A percentile compares a stretch with the other conserved stretches of the same genome.
Evolutionary conservation across 2,888 invertebrate genomes (phyloP).

Genomic region (Thymelicus acteon): DNA sequence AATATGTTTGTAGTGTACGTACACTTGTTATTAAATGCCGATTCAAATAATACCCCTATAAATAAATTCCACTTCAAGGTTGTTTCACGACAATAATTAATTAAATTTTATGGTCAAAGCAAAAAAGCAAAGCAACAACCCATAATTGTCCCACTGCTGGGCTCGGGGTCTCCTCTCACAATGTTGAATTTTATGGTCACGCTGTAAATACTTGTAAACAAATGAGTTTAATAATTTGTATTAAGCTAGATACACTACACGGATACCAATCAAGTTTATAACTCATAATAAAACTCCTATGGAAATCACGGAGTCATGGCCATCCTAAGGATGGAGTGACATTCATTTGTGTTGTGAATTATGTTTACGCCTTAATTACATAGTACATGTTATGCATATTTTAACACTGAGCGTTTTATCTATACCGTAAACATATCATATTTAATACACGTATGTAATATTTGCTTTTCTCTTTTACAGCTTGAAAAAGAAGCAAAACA

Average conservation of each 20-base stretch:
- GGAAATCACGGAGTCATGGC: not conserved
- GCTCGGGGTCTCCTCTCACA: too few species aligned
- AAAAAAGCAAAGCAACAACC: too few species aligned
- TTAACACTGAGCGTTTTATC: not conserved
- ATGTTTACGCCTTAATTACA: slow-evolving; percentile 12
- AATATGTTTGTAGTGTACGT: too few species aligned
- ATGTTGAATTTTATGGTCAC: too few species aligned
- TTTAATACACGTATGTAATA: not conserved
- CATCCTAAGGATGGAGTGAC: slow-evolving; percentile 6
- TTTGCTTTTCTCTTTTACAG: slow-evolving; percentile 56
- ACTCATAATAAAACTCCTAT: slow-evolving; percentile 21
- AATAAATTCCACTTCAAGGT: too few species aligned
- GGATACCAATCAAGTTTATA: slow-evolving; percentile 7
- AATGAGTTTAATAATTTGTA: not conserved
- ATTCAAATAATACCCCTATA: too few species aligned
- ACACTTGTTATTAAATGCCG: too few species aligned
- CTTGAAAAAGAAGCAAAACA: slow-evolving; percentile 79
- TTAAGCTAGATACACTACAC: not conserved
- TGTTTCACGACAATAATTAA: too few species aligned
- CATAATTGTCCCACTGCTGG: too few species aligned
- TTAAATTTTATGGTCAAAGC: too few species aligned
- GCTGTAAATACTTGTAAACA: not conserved
- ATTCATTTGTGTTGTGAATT: slow-evolving; percentile 16
- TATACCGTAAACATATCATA: not conserved
- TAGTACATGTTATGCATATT: not conserved